Evolutionary conservation across 2,113 vertebrate species (phyloP).

Genomic region (Stegastes partitus): DNA sequence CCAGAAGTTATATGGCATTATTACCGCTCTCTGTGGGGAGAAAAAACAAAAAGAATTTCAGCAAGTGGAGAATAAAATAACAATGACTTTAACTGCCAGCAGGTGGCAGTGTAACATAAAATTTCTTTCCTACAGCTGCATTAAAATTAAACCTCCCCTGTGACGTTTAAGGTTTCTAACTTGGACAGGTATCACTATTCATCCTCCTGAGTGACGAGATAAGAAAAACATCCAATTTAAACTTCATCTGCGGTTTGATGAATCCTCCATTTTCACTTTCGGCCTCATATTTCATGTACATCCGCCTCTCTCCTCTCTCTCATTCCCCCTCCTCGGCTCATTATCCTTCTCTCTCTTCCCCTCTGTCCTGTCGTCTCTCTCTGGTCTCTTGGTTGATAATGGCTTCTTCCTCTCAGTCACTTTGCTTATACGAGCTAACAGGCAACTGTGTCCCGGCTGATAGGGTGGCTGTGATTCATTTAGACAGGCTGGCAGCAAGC

Average conservation of each 20-base stretch:
- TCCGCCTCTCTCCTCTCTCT: slow-evolving; percentile 13
- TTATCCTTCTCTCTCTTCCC: slow-evolving; percentile 30
- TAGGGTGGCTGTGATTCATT: slow-evolving; percentile 78
- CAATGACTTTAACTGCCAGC: slow-evolving; percentile 31
- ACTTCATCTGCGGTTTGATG: slow-evolving; percentile 38
- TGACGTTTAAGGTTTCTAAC: slow-evolving; percentile 1
- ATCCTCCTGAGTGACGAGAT: slow-evolving; percentile 30
- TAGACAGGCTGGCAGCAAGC: slow-evolving; percentile 76
- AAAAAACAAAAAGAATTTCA: neutral
- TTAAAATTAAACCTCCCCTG: neutral
- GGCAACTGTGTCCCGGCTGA: slow-evolving; percentile 63
- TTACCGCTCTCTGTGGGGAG: slow-evolving; percentile 78
- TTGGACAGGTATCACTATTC: slow-evolving; percentile 37
- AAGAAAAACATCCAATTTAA: slow-evolving; percentile 40
- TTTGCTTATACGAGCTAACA: slow-evolving; percentile 50
- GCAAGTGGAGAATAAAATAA: neutral
- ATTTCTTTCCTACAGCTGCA: neutral
- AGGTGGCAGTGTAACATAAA: slow-evolving; percentile 59
- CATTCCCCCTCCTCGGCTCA: slow-evolving; percentile 34
- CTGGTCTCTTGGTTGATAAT: slow-evolving; percentile 48
- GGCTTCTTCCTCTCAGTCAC: slow-evolving; percentile 42
- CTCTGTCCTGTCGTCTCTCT: slow-evolving; percentile 36
- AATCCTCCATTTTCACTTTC: slow-evolving; percentile 29
- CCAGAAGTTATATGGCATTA: slow-evolving; percentile 75
- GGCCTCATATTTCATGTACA: slow-evolving; percentile 22